Base-by-base conservation (phyloP, 1,140 invertebrate genomes). In the Drosophila sp. region DNA sequence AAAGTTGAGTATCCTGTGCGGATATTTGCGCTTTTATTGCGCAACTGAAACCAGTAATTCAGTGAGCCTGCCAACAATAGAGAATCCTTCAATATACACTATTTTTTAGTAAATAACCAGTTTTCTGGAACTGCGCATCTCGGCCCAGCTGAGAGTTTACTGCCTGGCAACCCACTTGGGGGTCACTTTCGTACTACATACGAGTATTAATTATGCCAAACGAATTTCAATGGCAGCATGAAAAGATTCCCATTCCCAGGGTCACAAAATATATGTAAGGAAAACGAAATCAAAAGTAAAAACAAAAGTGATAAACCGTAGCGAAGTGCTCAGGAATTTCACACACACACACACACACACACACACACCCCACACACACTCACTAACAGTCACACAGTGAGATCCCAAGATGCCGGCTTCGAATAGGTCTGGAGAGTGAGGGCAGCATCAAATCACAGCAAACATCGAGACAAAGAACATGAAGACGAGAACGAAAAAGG, bases 391-490 rank as follows among this genome's bases (percentile, higher is more conserved):
- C 36, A 53, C 53, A 41, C 16, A 62, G 11, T 2, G 40, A 59
- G 57, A 76, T 51, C 21, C 64, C 62, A 41, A 43, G 51, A 56
- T 34, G 66, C 57, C 57, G 51, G 59, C n/a, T 13, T 16, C 27
- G 21, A 43, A 67, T 25, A 34, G 38, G 7, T 8, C 25, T 34
- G 7, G 29, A 34, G 43, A 13, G 32, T 13, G 46, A 41, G 63
- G 18, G 18, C 81, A 83, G 76, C 83, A 89, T 89, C 83, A 87
- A 83, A 89, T 89, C 79, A 77, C 83, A 80, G 76, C 79, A 80
- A 53, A 46, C 65, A 62, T 18, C 8, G 29, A 21, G 32, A 58
- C 41, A 65, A 50, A 67, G 54, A 58, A 27, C 14, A 18, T 6
- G 13, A 27, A 51, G 4, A 11, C 8, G n/a, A 61, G 18, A 27